These are phyloP conservation scores for Aphelenchoides fujianensis DNA, from an alignment of 1,140 invertebrate species.

Conservation along the genomic window DNA sequence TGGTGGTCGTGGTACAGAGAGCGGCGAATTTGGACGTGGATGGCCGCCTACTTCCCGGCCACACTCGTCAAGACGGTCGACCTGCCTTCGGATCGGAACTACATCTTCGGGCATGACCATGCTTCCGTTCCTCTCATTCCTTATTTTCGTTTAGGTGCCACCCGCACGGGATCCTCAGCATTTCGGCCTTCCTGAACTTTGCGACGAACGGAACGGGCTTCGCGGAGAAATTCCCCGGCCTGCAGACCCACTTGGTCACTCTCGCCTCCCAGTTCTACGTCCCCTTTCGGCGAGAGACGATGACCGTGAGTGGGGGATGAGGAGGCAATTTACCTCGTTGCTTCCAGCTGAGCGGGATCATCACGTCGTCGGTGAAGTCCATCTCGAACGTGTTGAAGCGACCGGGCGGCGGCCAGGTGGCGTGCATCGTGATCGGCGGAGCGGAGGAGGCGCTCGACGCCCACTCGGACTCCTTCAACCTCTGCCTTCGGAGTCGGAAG, in stretches of 20 bases:
- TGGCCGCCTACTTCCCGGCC: too few relatives aligned
- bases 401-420: conserved; percentile 38
- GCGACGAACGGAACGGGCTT: conserved; percentile 74
- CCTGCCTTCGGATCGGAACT: too few relatives aligned
- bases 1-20: too few relatives aligned
- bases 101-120: too few relatives aligned
- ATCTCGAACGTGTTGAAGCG: conserved; percentile 65
- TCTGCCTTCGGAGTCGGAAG: conserved; percentile 63
- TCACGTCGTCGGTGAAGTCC: conserved; percentile 44
- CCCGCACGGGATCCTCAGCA: conserved; percentile 74
- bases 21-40: too few relatives aligned
- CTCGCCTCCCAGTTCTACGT: conserved; percentile 62
- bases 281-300: background rate
- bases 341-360: too few relatives aligned
- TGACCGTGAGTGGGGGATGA: too few relatives aligned
- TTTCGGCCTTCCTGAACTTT: conserved; percentile 66
- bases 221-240: conserved; percentile 74
- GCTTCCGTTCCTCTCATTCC: too few relatives aligned
- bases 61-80: too few relatives aligned
- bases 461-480: conserved; percentile 56
- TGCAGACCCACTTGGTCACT: conserved; percentile 73
- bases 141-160: conserved; percentile 69
- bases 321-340: too few relatives aligned
- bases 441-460: conserved; percentile 64
- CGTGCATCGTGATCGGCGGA: conserved; percentile 59